Conservation (phyloP, 2,888 invertebrate species). For the Anarsia innoxiella region DNA sequence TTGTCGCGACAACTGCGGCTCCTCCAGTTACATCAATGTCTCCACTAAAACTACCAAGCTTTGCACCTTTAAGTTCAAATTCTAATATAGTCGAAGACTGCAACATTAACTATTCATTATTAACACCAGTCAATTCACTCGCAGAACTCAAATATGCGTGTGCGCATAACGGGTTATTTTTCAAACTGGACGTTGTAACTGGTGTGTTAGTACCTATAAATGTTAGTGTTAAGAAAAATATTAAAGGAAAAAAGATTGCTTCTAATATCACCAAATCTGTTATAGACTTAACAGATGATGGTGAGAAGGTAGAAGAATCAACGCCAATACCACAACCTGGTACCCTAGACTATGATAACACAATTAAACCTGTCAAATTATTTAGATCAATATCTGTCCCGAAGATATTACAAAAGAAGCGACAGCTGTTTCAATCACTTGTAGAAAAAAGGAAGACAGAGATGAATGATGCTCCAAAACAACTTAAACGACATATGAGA, state of each 20-base stretch:
- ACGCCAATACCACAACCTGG: no score
- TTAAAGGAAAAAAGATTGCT: constrained; percentile 2
- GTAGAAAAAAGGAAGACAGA: no score
- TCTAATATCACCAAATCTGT: constrained; percentile 17
- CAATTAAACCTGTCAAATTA: neutral
- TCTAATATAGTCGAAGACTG: no score
- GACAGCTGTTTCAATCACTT: no score
- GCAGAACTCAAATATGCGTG: constrained; percentile 46
- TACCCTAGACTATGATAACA: no score
- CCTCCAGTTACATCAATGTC: no score
- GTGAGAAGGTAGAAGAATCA: no score
- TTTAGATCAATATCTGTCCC: neutral
- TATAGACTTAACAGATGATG: constrained; percentile 53
- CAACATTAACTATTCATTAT: no score
- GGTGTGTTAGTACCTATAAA: constrained; percentile 44
- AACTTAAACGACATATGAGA: no score
- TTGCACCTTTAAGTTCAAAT: no score
- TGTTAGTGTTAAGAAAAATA: constrained; percentile 43
- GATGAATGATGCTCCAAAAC: no score
- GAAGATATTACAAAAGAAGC: constrained; percentile 1
- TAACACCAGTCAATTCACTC: constrained; percentile 37
- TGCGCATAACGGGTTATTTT: constrained; percentile 41
- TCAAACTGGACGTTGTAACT: constrained; percentile 44
- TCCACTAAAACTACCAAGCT: no score
- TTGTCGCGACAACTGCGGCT: neutral